These are phyloP conservation scores for Drosophila putrida DNA, from an alignment of 2,888 invertebrate genomes.

Conservation along the genomic window DNA sequence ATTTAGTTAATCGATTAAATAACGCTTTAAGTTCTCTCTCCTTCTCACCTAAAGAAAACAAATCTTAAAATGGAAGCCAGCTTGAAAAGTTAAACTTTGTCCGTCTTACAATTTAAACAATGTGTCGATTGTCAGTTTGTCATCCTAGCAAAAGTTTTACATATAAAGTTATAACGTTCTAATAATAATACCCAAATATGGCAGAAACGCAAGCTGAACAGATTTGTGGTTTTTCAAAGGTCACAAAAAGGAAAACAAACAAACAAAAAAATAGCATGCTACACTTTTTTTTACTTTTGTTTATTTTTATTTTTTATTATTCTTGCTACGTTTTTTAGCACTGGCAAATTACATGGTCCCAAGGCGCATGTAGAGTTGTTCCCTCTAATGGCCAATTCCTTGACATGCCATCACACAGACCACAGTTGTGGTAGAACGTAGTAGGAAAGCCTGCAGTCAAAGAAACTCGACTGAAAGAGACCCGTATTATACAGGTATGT, in stretches of 20 bases:
- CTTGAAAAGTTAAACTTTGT: not conserved
- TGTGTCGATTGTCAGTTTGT: not conserved
- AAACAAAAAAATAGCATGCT: slow-evolving; percentile 18
- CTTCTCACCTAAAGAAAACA: no score
- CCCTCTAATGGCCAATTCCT: slow-evolving; percentile 51
- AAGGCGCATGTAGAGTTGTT: slow-evolving; percentile 34
- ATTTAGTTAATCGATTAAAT: not conserved
- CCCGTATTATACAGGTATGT: no score
- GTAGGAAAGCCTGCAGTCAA: no score
- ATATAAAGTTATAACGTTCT: not conserved
- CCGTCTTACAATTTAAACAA: no score
- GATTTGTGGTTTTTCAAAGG: slow-evolving; percentile 51
- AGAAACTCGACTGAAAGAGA: no score
- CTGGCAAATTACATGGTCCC: slow-evolving; percentile 49
- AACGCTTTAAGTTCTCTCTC: no score
- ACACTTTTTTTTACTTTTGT: not conserved
- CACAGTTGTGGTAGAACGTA: slow-evolving; percentile 48
- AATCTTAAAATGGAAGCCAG: not conserved
- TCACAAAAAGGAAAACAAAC: slow-evolving; percentile 13
- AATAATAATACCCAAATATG: not conserved
- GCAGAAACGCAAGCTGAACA: slow-evolving; percentile 11
- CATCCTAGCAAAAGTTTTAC: not conserved
- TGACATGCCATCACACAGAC: slow-evolving; percentile 46
- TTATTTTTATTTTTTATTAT: slow-evolving; percentile 24
- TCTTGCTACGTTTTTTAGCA: slow-evolving; percentile 7